Conservation (phyloP, 2,888 invertebrate genomes). For the Agrotis ipsilon region DNA sequence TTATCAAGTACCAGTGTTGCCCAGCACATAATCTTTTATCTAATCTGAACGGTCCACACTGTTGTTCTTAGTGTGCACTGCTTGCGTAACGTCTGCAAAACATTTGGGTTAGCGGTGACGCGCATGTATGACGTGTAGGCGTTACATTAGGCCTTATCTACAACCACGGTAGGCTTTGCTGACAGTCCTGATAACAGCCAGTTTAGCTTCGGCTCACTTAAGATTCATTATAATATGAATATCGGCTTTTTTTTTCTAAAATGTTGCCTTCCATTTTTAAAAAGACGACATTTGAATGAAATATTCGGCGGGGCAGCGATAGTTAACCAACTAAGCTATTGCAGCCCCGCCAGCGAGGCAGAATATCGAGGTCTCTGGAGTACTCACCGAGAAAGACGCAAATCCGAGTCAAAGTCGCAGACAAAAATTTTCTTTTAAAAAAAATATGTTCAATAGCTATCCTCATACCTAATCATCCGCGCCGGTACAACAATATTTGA, state of each 20-base stretch:
- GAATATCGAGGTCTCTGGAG: too few relatives aligned
- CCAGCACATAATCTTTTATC: conserved; percentile 55
- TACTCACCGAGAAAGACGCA: too few relatives aligned
- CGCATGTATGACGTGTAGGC: conserved; percentile 38
- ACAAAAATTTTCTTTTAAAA: too few relatives aligned
- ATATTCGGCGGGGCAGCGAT: too few relatives aligned
- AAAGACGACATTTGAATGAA: too few relatives aligned
- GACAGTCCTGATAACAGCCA: conserved; percentile 35
- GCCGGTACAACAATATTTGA: background rate
- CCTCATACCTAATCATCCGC: too few relatives aligned
- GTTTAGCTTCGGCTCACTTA: conserved; percentile 6
- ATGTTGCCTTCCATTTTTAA: too few relatives aligned
- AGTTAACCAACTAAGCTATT: too few relatives aligned
- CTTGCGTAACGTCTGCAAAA: conserved; percentile 60
- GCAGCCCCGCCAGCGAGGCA: too few relatives aligned
- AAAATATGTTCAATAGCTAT: too few relatives aligned
- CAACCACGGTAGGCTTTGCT: conserved; percentile 51
- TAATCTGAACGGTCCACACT: conserved; percentile 48
- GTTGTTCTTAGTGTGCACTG: conserved; percentile 32
- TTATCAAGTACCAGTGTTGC: conserved; percentile 18
- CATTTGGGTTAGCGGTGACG: conserved; percentile 56
- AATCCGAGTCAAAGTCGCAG: too few relatives aligned
- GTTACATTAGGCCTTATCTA: conserved; percentile 54
- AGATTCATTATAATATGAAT: conserved; percentile 24
- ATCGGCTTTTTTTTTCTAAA: background rate